A percentile compares a stretch with the other conserved stretches of the same genome.
phyloP scores from a whole-genome alignment of 1,140 invertebrate species.

The Apis laboriosa region DNA sequence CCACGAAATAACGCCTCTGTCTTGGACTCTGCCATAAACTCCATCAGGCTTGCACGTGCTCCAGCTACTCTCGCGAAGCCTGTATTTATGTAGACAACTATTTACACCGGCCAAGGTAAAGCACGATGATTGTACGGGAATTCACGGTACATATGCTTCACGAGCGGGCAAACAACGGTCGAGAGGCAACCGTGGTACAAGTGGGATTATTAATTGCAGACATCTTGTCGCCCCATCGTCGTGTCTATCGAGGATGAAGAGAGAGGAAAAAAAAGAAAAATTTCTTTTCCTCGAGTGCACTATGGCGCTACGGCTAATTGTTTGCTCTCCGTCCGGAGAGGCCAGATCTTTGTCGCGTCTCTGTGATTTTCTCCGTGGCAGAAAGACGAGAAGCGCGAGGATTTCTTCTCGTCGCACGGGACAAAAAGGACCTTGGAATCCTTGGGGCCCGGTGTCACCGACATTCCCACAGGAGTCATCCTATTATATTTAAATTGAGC shows the following conservation, averaged over 20 bases:
- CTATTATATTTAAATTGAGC: conserved; percentile 70
- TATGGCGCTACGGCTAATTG: conserved; percentile 28
- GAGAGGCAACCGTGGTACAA: conserved; percentile 31
- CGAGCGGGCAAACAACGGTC: conserved; percentile 41
- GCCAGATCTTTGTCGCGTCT: neutral
- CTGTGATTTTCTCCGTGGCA: neutral
- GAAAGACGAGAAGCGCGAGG: neutral
- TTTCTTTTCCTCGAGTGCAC: conserved; percentile 38
- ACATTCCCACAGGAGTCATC: conserved; percentile 65
- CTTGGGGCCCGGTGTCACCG: conserved; percentile 54
- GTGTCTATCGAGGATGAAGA: conserved; percentile 19
- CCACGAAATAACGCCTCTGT: neutral
- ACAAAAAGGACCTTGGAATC: conserved; percentile 67
- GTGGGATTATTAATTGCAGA: conserved; percentile 56
- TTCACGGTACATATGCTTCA: neutral
- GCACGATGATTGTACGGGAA: neutral
- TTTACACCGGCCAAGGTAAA: conserved; percentile 30
- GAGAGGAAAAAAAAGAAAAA: conserved; percentile 2
- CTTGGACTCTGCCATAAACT: neutral
- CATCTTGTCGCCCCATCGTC: conserved; percentile 40
- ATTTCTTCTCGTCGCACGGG: conserved; percentile 15
- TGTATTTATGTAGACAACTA: neutral
- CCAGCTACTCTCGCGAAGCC: neutral
- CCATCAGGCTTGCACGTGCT: neutral
- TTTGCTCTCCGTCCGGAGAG: conserved; percentile 10